phyloP scores from a whole-genome alignment of 2,797 vertebrate species.

The Heteromormyrus szaboi region DNA sequence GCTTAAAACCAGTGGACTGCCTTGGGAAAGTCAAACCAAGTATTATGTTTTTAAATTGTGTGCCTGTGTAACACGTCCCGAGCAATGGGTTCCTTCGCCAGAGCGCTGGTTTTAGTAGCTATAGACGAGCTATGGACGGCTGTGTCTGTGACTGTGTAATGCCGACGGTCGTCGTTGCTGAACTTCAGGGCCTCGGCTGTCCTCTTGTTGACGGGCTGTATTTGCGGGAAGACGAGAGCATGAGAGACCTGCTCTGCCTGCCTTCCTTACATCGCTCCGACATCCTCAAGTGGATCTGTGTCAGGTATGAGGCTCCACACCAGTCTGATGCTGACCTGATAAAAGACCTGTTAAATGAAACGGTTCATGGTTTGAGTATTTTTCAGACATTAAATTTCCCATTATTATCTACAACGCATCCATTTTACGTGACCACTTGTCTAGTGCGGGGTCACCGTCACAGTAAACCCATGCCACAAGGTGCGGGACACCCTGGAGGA shows the following conservation, averaged over 20 bases:
- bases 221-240: conserved; percentile 60
- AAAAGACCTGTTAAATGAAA: conserved; percentile 27
- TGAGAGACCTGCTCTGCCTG: conserved; percentile 67
- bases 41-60: not conserved
- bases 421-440: not conserved
- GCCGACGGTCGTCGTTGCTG: not conserved
- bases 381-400: not conserved
- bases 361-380: not conserved
- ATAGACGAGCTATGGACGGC: not conserved
- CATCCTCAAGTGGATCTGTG: conserved; percentile 75
- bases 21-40: not conserved
- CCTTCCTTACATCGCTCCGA: conserved; percentile 70
- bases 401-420: not conserved
- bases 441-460: not conserved
- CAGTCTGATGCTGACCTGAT: not conserved
- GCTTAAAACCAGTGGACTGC: not conserved
- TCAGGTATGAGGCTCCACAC: conserved; percentile 51
- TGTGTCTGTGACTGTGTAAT: not conserved
- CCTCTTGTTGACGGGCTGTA: conserved; percentile 68
- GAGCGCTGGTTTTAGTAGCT: not conserved
- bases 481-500: not conserved
- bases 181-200: conserved; percentile 59
- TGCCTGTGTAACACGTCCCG: not conserved
- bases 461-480: not conserved
- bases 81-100: not conserved